Evolutionary conservation across 2,797 vertebrate genomes (phyloP).

Genomic region (Rhinichthys osculus): DNA sequence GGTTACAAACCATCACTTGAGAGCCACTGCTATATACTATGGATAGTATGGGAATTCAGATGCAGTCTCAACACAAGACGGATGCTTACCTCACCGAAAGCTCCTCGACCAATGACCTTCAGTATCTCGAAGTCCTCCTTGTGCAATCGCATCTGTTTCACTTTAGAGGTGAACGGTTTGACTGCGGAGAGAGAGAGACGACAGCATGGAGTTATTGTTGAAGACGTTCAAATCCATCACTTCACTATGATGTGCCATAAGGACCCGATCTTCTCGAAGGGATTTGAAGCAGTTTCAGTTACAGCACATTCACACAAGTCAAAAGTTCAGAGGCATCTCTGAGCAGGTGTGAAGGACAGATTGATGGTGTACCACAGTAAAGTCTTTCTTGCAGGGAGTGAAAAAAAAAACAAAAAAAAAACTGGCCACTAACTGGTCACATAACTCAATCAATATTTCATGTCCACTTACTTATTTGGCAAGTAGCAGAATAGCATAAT

Average conservation of each 20-base stretch:
- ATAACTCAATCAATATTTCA: neutral
- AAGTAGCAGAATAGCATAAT: neutral
- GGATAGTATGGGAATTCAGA: neutral
- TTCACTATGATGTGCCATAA: constrained; percentile 5
- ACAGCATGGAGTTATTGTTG: constrained; percentile 26
- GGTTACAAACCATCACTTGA: neutral
- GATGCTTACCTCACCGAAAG: constrained; percentile 86
- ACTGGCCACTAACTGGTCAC: neutral
- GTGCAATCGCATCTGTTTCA: constrained; percentile 88
- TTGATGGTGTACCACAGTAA: neutral
- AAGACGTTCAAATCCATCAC: constrained; percentile 33
- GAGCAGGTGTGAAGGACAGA: constrained; percentile 10
- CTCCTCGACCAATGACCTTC: constrained; percentile 89
- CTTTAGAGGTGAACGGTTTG: constrained; percentile 87
- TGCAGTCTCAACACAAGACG: neutral
- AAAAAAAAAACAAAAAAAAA: neutral
- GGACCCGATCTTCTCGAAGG: neutral
- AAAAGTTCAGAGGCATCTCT: constrained; percentile 23
- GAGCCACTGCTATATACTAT: neutral
- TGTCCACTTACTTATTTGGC: neutral
- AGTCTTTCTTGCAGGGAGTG: neutral
- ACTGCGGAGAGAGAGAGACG: constrained; percentile 76
- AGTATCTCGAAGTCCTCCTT: constrained; percentile 91
- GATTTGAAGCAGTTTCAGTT: constrained; percentile 16
- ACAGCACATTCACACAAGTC: constrained; percentile 20